Evolutionary conservation across 1,140 invertebrate species (phyloP).

Genomic region (Geopemphigus sp.): DNA sequence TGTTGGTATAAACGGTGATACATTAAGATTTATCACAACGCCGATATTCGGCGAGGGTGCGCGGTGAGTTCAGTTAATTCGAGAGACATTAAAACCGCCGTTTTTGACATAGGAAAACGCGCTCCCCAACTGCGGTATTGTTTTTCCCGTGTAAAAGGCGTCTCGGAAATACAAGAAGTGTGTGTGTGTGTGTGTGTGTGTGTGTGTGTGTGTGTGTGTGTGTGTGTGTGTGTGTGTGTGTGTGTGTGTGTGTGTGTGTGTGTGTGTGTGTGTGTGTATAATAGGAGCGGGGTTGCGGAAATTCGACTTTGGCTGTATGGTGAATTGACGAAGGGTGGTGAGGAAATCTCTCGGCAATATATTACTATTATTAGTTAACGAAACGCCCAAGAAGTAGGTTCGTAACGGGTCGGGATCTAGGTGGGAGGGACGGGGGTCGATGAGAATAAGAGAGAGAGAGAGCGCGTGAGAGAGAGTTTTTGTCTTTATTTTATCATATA

Average conservation of each 20-base stretch:
- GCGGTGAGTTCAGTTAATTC: constrained; percentile 15
- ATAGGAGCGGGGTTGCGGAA: background rate
- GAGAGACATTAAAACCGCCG: constrained; percentile 6
- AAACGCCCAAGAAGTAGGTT: constrained; percentile 28
- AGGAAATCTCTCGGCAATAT: constrained; percentile 36
- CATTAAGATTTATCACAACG: background rate
- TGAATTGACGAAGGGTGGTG: background rate
- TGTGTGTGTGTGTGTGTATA: constrained; percentile 31
- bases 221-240: constrained; percentile 7
- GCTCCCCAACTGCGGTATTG: constrained; percentile 45
- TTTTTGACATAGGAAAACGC: background rate
- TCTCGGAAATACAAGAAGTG: background rate
- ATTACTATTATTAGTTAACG: constrained; percentile 48
- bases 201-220: background rate
- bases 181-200: background rate
- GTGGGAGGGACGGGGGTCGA: background rate
- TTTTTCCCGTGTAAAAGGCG: background rate
- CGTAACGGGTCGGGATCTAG: background rate
- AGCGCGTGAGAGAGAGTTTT: background rate
- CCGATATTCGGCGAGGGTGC: background rate
- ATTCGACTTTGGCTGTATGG: constrained; percentile 23
- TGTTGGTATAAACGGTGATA: background rate
- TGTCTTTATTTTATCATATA: constrained; percentile 48
- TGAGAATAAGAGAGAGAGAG: background rate
- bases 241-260: background rate